Percentiles rank a stretch among this genome's conserved stretches.
Evolutionary conservation across 2,888 invertebrate genomes (phyloP).

Genomic region (Parnassius glacialis): DNA sequence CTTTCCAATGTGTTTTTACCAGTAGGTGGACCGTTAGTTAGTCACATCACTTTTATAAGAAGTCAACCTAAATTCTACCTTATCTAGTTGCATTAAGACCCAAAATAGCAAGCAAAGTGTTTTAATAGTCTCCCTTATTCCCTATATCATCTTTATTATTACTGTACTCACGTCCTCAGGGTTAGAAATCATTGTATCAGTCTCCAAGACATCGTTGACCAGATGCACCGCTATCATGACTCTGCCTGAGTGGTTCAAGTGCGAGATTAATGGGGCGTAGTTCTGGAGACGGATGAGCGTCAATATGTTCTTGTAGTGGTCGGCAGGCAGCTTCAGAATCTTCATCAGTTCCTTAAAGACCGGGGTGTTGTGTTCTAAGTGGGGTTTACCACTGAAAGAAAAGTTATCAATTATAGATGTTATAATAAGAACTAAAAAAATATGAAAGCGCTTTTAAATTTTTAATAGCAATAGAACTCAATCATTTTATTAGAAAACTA

Average conservation of each 20-base stretch:
- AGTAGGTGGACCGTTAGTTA: too few species aligned
- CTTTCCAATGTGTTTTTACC: too few species aligned
- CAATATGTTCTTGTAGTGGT: slow-evolving; percentile 95
- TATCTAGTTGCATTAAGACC: too few species aligned
- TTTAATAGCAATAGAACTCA: too few species aligned
- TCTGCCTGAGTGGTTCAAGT: slow-evolving; percentile 93
- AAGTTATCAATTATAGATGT: slow-evolving; percentile 12
- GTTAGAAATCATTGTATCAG: slow-evolving; percentile 91
- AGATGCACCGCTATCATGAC: slow-evolving; percentile 93
- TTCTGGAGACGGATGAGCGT: slow-evolving; percentile 92
- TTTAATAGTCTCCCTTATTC: too few species aligned
- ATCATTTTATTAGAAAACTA: too few species aligned
- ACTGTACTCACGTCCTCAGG: slow-evolving; percentile 88
- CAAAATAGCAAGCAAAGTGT: too few species aligned
- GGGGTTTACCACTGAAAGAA: slow-evolving; percentile 72
- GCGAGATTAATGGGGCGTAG: slow-evolving; percentile 90
- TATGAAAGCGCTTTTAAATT: too few species aligned
- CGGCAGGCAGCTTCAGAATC: slow-evolving; percentile 95
- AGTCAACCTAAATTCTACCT: too few species aligned
- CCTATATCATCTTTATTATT: neutral
- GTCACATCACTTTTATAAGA: too few species aligned
- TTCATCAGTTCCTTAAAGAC: slow-evolving; percentile 97
- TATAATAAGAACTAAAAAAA: too few species aligned
- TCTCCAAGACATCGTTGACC: slow-evolving; percentile 93
- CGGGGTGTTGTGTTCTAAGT: slow-evolving; percentile 86